Evolutionary conservation across 2,797 vertebrate genomes (phyloP).

Genomic region (Rachycentron canadum): DNA sequence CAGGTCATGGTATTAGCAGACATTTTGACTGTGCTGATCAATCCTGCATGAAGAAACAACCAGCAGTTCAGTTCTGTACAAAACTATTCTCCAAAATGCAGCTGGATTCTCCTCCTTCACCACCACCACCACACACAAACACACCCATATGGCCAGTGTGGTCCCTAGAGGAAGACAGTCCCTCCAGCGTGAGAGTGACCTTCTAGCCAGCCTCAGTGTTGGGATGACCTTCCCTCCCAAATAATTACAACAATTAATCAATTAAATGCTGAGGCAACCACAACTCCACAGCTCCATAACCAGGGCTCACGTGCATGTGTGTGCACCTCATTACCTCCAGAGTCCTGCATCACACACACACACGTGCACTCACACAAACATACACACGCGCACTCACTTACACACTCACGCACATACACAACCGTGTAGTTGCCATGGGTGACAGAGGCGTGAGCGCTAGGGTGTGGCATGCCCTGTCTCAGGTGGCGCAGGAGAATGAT

Average conservation of each 20-base stretch:
- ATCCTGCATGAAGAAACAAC: slow-evolving; percentile 38
- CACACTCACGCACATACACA: slow-evolving; percentile 45
- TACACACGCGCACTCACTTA: background rate
- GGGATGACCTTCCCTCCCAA: slow-evolving; percentile 83
- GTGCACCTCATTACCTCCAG: slow-evolving; percentile 79
- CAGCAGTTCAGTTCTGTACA: slow-evolving; percentile 56
- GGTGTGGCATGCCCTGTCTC: slow-evolving; percentile 85
- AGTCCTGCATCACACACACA: slow-evolving; percentile 47
- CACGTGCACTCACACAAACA: slow-evolving; percentile 11
- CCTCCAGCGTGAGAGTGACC: slow-evolving; percentile 80
- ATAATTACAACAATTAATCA: slow-evolving; percentile 90
- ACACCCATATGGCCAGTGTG: slow-evolving; percentile 60
- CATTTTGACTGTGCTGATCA: slow-evolving; percentile 66
- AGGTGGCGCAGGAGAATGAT: slow-evolving; percentile 86
- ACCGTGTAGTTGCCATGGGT: slow-evolving; percentile 81
- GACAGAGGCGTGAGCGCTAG: slow-evolving; percentile 78
- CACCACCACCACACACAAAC: slow-evolving; percentile 39
- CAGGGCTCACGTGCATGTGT: slow-evolving; percentile 68
- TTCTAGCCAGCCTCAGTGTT: slow-evolving; percentile 78
- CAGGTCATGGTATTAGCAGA: slow-evolving; percentile 55
- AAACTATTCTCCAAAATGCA: slow-evolving; percentile 38
- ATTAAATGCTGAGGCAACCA: slow-evolving; percentile 86
- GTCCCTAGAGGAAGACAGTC: slow-evolving; percentile 70
- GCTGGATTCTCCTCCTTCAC: slow-evolving; percentile 37
- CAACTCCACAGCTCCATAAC: slow-evolving; percentile 75